Evolutionary conservation across 1,140 invertebrate species (phyloP), one percentile per base, ranked within the genome.

Genomic region (Whitmania pigra): DNA sequence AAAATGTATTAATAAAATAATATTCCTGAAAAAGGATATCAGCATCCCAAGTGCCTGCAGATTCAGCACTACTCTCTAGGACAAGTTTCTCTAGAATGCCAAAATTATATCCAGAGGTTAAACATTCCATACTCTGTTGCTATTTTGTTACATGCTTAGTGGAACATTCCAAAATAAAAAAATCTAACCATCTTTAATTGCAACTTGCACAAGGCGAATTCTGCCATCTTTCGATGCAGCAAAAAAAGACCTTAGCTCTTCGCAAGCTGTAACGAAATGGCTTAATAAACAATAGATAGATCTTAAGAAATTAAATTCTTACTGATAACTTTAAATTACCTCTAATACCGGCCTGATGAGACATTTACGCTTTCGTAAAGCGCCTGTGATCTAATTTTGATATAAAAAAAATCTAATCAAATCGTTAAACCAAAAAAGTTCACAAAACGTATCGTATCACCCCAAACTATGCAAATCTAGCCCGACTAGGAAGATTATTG

Each of bases 21-120:
- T 4, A 63, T 36, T 36, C 31, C 6, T 36, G 31, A 63, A 3
- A 71, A 80, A 80, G 78, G 79, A 82, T 82, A 81, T 80, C 80
- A 72, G 78, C 74, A 74, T 82, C 77, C 78, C 79, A 81, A 20
- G 76, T 71, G 15, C 76, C 74, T 15, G 54, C 13, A 67, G 78
- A 73, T 68, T 74, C 40, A 53, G 74, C 69, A 67, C 74, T 76
- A 25, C 74, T 72, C n/a, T 73, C 67, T 25, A 79, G 72, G 27
- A 76, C 75, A 6, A 82, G 71, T 68, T 77, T 67, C 73, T 82
- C 80, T 82, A 75, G 6, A 36, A 36, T 36, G 31, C 6, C 31
- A 36, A 36, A 36, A 36, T 36, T 2, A 0, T 49, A 13, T 11
- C 13, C 43, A 5, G 13, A 11, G 2, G 43, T 49, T 36, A 36